These are phyloP conservation scores for Perca schrenkii DNA, from an alignment of 2,113 vertebrate species.

Conservation along the genomic window DNA sequence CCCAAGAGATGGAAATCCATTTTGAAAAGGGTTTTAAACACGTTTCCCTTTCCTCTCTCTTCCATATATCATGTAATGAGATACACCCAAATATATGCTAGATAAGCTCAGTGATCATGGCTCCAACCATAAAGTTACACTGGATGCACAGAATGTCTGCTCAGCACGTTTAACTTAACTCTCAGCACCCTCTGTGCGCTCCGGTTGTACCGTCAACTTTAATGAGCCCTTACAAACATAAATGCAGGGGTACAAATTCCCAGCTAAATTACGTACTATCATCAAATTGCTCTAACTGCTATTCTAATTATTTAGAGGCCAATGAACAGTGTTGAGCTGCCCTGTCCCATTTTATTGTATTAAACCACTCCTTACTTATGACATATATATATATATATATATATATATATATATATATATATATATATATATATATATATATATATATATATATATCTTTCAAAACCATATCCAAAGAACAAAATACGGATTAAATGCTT, in stretches of 20 bases:
- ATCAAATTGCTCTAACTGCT: slow-evolving; percentile 16
- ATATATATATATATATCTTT: not conserved
- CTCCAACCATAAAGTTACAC: slow-evolving; percentile 28
- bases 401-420: too few relatives aligned
- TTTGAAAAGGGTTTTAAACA: not conserved
- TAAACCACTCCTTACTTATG: not conserved
- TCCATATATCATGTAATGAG: slow-evolving; percentile 32
- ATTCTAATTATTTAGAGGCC: not conserved
- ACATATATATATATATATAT: not conserved
- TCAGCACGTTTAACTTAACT: slow-evolving; percentile 54
- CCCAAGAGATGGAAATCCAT: slow-evolving; percentile 35
- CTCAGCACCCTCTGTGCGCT: not conserved
- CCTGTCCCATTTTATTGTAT: not conserved
- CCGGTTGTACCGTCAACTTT: slow-evolving; percentile 20
- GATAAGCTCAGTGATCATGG: slow-evolving; percentile 23
- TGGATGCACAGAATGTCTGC: slow-evolving; percentile 23
- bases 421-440: too few relatives aligned
- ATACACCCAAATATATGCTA: slow-evolving; percentile 19
- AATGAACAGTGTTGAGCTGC: not conserved
- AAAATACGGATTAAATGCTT: not conserved
- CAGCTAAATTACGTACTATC: not conserved
- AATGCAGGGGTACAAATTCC: slow-evolving; percentile 15
- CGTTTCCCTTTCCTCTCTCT: not conserved
- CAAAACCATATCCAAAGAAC: not conserved
- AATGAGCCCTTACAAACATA: slow-evolving; percentile 46